Conservation (phyloP, 1,140 invertebrate species). For the Monomorium pharaonis region DNA sequence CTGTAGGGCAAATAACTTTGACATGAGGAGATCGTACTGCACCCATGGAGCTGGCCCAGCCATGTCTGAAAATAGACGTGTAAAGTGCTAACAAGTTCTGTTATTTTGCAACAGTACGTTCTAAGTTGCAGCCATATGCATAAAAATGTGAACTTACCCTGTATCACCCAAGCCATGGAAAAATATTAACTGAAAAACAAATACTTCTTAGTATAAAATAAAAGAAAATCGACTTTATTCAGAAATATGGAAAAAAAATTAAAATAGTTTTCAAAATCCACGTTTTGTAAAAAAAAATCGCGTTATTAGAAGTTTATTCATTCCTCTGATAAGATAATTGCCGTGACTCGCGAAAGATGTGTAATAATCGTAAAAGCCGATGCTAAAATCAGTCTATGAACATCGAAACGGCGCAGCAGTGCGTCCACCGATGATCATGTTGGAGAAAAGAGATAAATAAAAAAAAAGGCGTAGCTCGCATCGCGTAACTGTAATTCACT, state of each 20-base stretch:
- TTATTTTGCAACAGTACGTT: conserved; percentile 1
- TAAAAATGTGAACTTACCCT: conserved; percentile 80
- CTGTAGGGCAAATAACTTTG: conserved; percentile 98
- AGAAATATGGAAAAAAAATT: background rate
- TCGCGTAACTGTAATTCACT: conserved; percentile 57
- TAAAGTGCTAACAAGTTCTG: conserved; percentile 26
- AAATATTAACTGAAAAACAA: conserved; percentile 85
- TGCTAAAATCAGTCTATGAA: background rate
- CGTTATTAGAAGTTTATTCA: background rate
- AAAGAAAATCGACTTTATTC: background rate
- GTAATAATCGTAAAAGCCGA: background rate
- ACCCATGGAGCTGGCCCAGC: conserved; percentile 95
- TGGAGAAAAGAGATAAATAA: background rate
- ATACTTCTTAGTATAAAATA: background rate
- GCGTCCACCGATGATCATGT: background rate
- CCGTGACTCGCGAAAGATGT: background rate
- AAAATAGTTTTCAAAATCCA: background rate
- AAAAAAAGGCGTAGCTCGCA: background rate
- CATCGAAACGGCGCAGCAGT: background rate
- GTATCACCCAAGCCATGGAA: conserved; percentile 86
- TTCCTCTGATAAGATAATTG: background rate
- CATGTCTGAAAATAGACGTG: conserved; percentile 89
- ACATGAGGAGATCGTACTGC: conserved; percentile 92
- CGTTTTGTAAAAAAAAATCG: background rate
- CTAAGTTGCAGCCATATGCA: conserved; percentile 18